phyloP scores from a whole-genome alignment of 2,113 vertebrate species.

The Galeopterus variegatus region DNA sequence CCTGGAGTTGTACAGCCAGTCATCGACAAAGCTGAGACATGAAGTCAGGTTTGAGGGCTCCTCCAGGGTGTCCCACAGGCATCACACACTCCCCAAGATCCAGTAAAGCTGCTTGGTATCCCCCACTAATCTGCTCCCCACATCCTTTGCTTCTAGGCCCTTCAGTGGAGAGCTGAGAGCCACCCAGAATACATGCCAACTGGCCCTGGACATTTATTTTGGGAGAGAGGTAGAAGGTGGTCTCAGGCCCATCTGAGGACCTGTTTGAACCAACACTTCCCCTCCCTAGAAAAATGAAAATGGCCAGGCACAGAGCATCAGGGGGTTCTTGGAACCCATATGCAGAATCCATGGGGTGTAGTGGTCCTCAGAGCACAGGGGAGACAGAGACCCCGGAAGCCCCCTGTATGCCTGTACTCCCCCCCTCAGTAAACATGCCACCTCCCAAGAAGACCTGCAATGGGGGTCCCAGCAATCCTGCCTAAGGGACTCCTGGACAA shows the following conservation, averaged over 20 bases:
- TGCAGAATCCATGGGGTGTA: background rate
- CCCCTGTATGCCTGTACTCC: background rate
- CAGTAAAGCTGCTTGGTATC: accelerated
- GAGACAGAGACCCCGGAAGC: too few species aligned
- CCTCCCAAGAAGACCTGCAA: background rate
- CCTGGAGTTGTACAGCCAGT: background rate
- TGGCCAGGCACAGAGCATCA: background rate
- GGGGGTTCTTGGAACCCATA: background rate
- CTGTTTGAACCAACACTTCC: background rate
- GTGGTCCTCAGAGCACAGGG: too few species aligned
- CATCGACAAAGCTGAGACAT: background rate
- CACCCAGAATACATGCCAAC: too few species aligned
- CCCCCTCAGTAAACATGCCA: accelerated
- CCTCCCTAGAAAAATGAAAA: background rate
- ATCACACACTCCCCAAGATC: background rate
- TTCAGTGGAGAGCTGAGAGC: background rate
- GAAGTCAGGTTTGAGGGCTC: background rate
- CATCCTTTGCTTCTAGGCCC: background rate
- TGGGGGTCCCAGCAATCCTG: background rate
- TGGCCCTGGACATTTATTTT: too few species aligned
- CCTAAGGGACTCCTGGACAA: accelerated
- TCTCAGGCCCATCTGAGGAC: too few species aligned
- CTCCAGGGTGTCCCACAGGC: accelerated
- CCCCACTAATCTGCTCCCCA: background rate
- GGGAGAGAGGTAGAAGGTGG: too few species aligned